These are phyloP conservation scores for Sminthurinus signatus DNA, from an alignment of 1,140 invertebrate species.

Conservation along the genomic window DNA sequence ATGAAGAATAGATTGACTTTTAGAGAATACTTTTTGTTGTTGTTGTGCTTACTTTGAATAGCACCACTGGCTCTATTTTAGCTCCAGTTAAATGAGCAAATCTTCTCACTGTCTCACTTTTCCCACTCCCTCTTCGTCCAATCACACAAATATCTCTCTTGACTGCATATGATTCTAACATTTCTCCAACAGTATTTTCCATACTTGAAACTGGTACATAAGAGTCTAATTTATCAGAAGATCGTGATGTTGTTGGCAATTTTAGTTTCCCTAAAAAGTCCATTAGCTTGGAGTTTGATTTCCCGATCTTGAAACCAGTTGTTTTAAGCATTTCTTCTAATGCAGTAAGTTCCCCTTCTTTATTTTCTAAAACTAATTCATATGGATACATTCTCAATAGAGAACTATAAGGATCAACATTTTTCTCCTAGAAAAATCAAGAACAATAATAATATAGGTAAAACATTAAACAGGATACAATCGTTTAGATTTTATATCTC, in stretches of 20 bases:
- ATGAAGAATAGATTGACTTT: too few relatives aligned
- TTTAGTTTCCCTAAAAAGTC: too few relatives aligned
- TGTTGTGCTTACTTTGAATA: conserved; percentile 74
- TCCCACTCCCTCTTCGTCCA: conserved; percentile 86
- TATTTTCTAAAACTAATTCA: conserved; percentile 63
- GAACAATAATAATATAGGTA: background rate
- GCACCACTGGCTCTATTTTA: conserved; percentile 75
- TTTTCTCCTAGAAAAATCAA: conserved; percentile 28
- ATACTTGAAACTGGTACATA: conserved; percentile 49
- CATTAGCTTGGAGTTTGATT: background rate
- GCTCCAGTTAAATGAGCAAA: conserved; percentile 70
- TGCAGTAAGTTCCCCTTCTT: conserved; percentile 60
- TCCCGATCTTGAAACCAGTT: conserved; percentile 49
- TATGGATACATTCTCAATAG: conserved; percentile 71
- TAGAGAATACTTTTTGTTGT: too few relatives aligned
- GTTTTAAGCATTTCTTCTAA: conserved; percentile 60
- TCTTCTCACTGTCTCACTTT: conserved; percentile 70
- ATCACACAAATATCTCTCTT: conserved; percentile 78
- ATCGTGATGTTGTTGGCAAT: background rate
- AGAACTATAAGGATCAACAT: background rate
- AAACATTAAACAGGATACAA: too few relatives aligned
- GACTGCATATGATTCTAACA: conserved; percentile 68
- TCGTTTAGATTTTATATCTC: too few relatives aligned
- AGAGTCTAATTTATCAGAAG: background rate
- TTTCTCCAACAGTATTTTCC: conserved; percentile 64